These are phyloP conservation scores for Oostethus manadensis DNA, from an alignment of 2,113 vertebrate genomes.

Conservation along the genomic window DNA sequence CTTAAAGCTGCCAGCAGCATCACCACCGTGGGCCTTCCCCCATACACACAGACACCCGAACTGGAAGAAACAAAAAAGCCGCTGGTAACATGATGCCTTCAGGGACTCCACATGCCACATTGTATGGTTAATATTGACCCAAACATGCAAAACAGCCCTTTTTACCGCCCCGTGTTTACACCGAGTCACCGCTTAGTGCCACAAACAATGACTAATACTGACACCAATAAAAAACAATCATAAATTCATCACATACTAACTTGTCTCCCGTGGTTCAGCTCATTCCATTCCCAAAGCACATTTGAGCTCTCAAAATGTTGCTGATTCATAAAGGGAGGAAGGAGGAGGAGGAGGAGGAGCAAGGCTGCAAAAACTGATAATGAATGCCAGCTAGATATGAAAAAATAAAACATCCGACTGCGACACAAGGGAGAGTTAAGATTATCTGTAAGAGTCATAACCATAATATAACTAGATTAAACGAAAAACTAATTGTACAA, in stretches of 20 bases:
- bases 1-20: constrained; percentile 51
- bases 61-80: constrained; percentile 52
- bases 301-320: background rate
- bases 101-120: background rate
- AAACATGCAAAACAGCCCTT: too few relatives aligned
- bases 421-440: constrained; percentile 7
- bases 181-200: too few relatives aligned
- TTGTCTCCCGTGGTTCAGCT: constrained; percentile 23
- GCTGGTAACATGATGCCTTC: background rate
- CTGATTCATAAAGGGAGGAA: too few relatives aligned
- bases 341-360: background rate
- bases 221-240: background rate
- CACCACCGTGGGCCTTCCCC: constrained; percentile 14
- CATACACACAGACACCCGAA: constrained; percentile 18
- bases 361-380: background rate
- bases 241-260: constrained; percentile 34
- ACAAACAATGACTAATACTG: background rate
- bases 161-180: too few relatives aligned
- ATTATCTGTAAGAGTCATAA: background rate
- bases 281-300: background rate
- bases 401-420: background rate
- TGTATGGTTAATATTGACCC: too few relatives aligned
- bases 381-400: constrained; percentile 6
- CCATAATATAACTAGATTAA: too few relatives aligned
- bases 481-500: too few relatives aligned